Base-by-base conservation (phyloP, 2,888 invertebrate species). In the Drosophila merina region DNA sequence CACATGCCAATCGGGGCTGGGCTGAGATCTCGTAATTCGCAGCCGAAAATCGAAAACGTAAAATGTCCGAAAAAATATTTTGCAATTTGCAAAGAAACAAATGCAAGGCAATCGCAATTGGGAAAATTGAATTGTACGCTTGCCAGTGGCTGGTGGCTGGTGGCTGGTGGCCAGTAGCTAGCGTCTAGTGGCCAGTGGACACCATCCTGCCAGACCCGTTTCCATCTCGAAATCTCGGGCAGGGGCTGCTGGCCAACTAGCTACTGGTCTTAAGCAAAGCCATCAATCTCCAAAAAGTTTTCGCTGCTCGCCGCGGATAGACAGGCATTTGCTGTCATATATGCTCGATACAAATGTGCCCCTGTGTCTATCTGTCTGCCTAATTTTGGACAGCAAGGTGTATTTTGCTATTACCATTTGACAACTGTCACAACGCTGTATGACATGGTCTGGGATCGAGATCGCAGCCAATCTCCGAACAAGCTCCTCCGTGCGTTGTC, bases 251-350 rank as follows among this genome's bases (percentile, higher is more conserved):
- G 45, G 40, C 14, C 40, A 14, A 14, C 14, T 40, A 6, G 28
- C 82, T 83, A 83, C 83, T 83, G 88, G 83, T 87, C 88, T 83
- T 83, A 77, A 82, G 86, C 83, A 87, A 83, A 85, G 66, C 83
- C 86, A 83, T 83, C 83, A 83, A 87, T 83, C 83, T 83, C 72
- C 68, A 62, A 72, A 47, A 70, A 52, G 38, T 67, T 66, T 54
- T 67, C 55, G 55, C 48, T 44, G 44, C 9, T 10, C 25, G 25
- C 9, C 9, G 44, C 20, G 47, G 40, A 42, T 36, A 25, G 48
- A 63, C 64, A 68, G 63, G 71, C 70, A 86, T 69, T 82, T 57
- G 72, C 83, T 82, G 80, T 81, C 79, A 79, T 71, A 79, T 71
- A 85, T 81, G 68, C 50, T 57, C 54, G 74, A 63, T 72, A 70